Evolutionary conservation across 2,797 vertebrate genomes (phyloP).

Genomic region (Eulemur rubriventer): DNA sequence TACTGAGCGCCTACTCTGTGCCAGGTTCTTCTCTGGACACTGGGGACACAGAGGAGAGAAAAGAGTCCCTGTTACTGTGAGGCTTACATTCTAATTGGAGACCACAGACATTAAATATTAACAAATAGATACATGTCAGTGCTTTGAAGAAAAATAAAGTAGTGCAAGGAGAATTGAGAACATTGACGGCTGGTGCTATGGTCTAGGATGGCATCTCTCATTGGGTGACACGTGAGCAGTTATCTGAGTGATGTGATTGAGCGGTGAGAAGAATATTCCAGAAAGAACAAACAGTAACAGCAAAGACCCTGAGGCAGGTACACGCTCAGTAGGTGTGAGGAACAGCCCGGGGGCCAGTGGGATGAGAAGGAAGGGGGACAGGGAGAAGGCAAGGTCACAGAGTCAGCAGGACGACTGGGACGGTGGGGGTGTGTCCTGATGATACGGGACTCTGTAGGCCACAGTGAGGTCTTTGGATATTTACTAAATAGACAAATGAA

Average conservation of each 20-base stretch:
- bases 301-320: neutral
- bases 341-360: neutral
- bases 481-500: neutral
- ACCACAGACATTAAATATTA: neutral
- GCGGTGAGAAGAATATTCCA: neutral
- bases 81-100: neutral
- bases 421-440: accelerated
- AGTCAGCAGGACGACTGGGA: neutral
- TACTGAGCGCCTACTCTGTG: neutral
- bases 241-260: neutral
- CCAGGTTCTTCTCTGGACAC: neutral
- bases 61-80: neutral
- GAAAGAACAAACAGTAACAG: neutral
- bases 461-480: neutral
- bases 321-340: neutral
- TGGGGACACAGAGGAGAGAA: neutral
- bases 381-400: neutral
- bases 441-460: accelerated
- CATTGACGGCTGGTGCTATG: accelerated
- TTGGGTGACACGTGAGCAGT: neutral
- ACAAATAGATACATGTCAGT: neutral
- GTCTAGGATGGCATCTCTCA: neutral
- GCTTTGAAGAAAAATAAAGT: neutral
- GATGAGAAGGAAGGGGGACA: too few species aligned
- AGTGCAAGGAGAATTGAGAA: neutral